Percentiles rank a stretch among this genome's conserved stretches.
Evolutionary conservation across 2,797 vertebrate genomes (phyloP).

Genomic region (Muscicapa comitata): DNA sequence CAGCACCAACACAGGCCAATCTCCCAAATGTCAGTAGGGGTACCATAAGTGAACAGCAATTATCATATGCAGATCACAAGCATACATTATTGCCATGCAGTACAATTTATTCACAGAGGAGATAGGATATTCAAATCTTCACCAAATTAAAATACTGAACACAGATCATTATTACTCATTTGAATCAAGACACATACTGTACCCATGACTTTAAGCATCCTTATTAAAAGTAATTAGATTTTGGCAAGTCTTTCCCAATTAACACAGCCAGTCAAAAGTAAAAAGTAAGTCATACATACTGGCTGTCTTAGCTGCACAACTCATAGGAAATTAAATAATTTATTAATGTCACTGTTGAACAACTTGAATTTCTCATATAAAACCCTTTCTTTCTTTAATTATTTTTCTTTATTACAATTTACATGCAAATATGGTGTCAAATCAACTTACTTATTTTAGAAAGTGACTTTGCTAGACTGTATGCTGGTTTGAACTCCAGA

Average conservation of each 20-base stretch:
- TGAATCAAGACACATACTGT: conserved; percentile 18
- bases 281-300: neutral
- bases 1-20: neutral
- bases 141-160: conserved; percentile 22
- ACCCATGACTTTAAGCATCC: neutral
- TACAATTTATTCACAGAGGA: conserved; percentile 7
- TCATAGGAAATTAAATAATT: neutral
- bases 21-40: neutral
- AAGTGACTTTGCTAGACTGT: conserved; percentile 55
- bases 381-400: neutral
- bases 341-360: neutral
- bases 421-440: neutral
- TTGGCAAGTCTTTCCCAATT: conserved; percentile 19
- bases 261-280: conserved; percentile 16
- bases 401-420: conserved; percentile 12
- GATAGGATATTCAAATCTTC: neutral
- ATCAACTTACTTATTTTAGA: conserved; percentile 66
- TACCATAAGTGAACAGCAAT: neutral
- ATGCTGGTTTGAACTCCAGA: conserved; percentile 53
- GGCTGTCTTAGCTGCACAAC: neutral
- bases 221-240: conserved; percentile 47
- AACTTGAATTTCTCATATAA: neutral
- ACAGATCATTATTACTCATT: conserved; percentile 4
- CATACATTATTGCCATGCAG: neutral
- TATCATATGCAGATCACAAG: neutral